These are phyloP conservation scores for Thymelicus sylvestris DNA, from an alignment of 2,888 invertebrate genomes.

Conservation along the genomic window DNA sequence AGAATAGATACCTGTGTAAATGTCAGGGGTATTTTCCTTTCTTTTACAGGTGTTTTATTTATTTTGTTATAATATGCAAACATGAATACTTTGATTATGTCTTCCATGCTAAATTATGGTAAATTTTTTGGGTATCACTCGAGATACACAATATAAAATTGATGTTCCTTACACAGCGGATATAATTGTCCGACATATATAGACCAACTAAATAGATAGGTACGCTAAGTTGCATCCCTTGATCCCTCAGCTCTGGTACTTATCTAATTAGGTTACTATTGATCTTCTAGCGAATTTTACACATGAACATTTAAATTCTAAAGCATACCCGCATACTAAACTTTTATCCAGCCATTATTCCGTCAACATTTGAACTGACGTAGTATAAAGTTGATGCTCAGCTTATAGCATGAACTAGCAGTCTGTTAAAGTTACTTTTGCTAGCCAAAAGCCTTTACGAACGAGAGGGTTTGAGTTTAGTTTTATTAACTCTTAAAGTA, in stretches of 20 bases:
- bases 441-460: conserved; percentile 21
- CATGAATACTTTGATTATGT: neutral
- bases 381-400: conserved; percentile 23
- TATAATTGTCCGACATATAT: no score
- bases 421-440: conserved; percentile 31
- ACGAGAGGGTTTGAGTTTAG: conserved; percentile 19
- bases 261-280: no score
- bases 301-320: neutral
- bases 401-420: conserved; percentile 28
- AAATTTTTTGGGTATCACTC: no score
- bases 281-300: no score
- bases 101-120: no score
- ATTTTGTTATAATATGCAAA: conserved; percentile 13
- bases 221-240: no score
- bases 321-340: conserved; percentile 19
- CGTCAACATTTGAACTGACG: conserved; percentile 27
- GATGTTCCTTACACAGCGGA: no score
- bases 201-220: no score
- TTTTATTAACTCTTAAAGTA: conserved; percentile 22
- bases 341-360: conserved; percentile 11
- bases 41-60: conserved; percentile 34
- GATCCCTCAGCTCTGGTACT: no score
- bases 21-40: conserved; percentile 29
- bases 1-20: conserved; percentile 37
- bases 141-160: no score